Evolutionary conservation across 2,888 invertebrate species (phyloP).

Genomic region (Nycteola revayana): DNA sequence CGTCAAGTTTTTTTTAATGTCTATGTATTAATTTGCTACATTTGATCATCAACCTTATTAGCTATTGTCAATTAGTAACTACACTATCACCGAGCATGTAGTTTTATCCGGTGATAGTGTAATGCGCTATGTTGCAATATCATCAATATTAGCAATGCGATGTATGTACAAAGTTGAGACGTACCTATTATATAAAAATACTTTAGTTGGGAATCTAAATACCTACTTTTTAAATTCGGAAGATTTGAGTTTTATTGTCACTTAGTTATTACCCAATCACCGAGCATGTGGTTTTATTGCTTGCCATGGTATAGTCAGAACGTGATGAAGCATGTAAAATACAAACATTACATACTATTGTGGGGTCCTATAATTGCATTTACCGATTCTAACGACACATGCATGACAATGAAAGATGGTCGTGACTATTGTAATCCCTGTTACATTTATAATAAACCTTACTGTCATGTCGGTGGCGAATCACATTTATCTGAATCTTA

Average conservation of each 20-base stretch:
- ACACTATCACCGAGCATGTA: no score
- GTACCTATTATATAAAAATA: no score
- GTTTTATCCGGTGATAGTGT: no score
- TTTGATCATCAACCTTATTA: no score
- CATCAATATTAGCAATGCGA: no score
- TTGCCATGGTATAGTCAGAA: not conserved
- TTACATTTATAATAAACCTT: conserved; percentile 18
- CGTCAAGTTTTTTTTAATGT: no score
- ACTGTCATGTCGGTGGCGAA: conserved; percentile 32
- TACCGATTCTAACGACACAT: conserved; percentile 28
- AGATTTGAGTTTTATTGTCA: not conserved
- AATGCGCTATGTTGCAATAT: no score
- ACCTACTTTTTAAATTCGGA: not conserved
- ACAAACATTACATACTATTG: conserved; percentile 10
- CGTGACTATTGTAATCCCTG: conserved; percentile 26
- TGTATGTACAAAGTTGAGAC: no score
- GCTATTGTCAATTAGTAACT: no score
- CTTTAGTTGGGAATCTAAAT: not conserved
- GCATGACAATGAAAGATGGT: conserved; percentile 34
- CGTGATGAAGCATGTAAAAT: conserved; percentile 17
- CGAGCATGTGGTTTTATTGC: not conserved
- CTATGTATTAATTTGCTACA: no score
- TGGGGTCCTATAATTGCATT: conserved; percentile 30
- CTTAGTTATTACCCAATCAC: no score
- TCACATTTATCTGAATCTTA: conserved; percentile 33